These are phyloP conservation scores for Cnemophilus loriae DNA, from an alignment of 2,113 vertebrate genomes.

Conservation along the genomic window DNA sequence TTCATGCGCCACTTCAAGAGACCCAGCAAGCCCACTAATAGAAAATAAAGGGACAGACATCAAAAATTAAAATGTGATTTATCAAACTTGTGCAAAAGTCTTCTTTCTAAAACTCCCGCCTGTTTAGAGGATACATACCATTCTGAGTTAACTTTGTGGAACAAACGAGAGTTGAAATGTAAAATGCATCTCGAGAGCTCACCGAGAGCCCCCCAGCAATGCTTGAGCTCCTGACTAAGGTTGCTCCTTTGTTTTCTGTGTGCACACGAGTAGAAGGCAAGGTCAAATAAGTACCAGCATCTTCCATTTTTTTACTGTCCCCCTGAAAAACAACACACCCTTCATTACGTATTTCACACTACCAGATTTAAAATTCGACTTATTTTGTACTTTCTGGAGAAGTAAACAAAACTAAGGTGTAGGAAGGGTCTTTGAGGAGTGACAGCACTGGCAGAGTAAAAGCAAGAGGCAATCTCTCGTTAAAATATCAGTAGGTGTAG, in stretches of 20 bases:
- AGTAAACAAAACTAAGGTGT: background rate
- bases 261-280: slow-evolving; percentile 81
- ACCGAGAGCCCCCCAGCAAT: slow-evolving; percentile 81
- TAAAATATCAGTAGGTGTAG: background rate
- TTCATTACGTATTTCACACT: background rate
- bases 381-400: background rate
- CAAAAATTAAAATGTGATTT: background rate
- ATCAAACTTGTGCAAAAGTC: background rate
- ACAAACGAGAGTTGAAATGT: slow-evolving; percentile 92
- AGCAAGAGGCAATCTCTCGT: background rate
- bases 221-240: slow-evolving; percentile 81
- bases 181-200: slow-evolving; percentile 89
- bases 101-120: background rate
- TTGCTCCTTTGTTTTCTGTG: slow-evolving; percentile 75
- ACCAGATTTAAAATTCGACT: background rate
- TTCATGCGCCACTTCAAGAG: slow-evolving; percentile 94
- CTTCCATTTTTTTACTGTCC: slow-evolving; percentile 98
- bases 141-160: slow-evolving; percentile 99
- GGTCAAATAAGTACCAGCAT: slow-evolving; percentile 82
- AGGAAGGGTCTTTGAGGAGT: background rate
- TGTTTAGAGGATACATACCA: slow-evolving; percentile 67
- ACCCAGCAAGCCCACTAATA: slow-evolving; percentile 87
- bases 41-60: background rate
- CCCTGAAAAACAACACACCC: slow-evolving; percentile 75
- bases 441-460: background rate